Conservation (phyloP, 1,140 invertebrate species). For the Drosophila asahinai region DNA sequence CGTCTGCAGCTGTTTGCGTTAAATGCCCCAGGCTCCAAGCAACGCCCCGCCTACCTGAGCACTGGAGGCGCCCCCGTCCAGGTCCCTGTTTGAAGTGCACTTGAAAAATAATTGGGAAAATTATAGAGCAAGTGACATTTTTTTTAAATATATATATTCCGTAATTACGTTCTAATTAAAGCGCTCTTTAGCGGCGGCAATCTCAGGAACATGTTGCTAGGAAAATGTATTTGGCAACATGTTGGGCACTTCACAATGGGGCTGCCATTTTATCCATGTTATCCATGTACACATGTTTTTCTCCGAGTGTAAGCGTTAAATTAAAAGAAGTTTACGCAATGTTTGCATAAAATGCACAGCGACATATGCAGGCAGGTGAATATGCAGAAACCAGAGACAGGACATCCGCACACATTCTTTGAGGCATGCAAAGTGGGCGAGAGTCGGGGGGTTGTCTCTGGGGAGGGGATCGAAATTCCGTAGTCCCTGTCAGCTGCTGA, state of each 20-base stretch:
- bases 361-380: slow-evolving; percentile 65
- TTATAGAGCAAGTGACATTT: no score
- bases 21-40: slow-evolving; percentile 39
- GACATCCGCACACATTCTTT: slow-evolving; percentile 49
- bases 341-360: slow-evolving; percentile 77
- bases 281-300: background rate
- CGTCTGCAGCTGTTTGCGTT: slow-evolving; percentile 61
- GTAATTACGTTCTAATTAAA: no score
- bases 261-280: background rate
- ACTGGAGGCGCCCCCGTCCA: background rate
- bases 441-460: background rate
- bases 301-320: slow-evolving; percentile 35
- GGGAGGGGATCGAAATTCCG: slow-evolving; percentile 1
- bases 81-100: background rate
- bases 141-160: no score
- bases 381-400: slow-evolving; percentile 12
- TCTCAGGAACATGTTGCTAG: background rate
- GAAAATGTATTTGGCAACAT: background rate
- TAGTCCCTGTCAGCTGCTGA: slow-evolving; percentile 59
- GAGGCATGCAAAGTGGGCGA: slow-evolving; percentile 40
- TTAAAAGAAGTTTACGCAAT: slow-evolving; percentile 83
- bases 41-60: slow-evolving; percentile 11
- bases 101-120: background rate
- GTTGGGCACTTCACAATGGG: background rate
- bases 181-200: no score